These are phyloP conservation scores for Panzeria rudis DNA, from an alignment of 2,888 invertebrate genomes.

Conservation along the genomic window DNA sequence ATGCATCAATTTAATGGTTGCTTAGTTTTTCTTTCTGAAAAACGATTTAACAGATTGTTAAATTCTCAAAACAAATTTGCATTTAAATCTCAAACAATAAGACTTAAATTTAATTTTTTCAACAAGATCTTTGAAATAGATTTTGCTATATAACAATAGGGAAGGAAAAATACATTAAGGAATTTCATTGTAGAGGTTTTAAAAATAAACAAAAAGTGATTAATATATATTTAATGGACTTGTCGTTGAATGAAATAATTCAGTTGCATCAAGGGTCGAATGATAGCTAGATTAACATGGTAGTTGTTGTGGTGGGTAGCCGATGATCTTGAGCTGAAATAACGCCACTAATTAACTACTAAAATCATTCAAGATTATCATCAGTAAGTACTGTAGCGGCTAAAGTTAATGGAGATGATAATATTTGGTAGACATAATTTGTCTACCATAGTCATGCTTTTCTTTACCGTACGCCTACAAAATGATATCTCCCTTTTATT, in stretches of 20 bases:
- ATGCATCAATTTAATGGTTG: constrained; percentile 61
- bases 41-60: constrained; percentile 61
- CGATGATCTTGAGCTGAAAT: too few species aligned
- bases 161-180: neutral
- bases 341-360: too few species aligned
- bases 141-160: neutral
- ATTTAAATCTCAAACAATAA: constrained; percentile 67
- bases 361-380: too few species aligned
- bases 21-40: constrained; percentile 5
- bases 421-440: too few species aligned
- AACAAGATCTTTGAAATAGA: neutral
- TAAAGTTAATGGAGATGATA: too few species aligned
- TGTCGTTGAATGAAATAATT: neutral
- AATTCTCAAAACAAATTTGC: constrained; percentile 64
- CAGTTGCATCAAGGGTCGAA: neutral
- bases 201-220: neutral
- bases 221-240: neutral
- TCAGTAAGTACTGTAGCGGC: too few species aligned
- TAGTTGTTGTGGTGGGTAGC: too few species aligned
- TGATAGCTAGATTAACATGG: too few species aligned
- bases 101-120: constrained; percentile 60
- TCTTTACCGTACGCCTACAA: too few species aligned
- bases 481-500: too few species aligned
- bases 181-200: neutral
- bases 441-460: too few species aligned